These are phyloP conservation scores for Tromatobia lineatoria DNA, from an alignment of 2,888 invertebrate species.

Conservation along the genomic window DNA sequence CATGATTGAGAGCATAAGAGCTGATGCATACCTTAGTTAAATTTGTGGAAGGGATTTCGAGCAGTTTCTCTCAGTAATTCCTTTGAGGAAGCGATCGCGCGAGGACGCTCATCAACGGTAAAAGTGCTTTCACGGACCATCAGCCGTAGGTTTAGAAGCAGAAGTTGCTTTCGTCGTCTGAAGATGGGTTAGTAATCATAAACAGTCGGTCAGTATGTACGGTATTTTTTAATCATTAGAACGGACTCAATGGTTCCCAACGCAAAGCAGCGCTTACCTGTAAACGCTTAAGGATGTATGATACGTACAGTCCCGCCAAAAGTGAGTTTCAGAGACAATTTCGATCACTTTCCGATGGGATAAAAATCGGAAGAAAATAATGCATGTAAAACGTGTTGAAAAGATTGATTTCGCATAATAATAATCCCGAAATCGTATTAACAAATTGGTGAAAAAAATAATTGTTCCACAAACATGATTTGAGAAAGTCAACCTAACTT, in stretches of 20 bases:
- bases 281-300: too few relatives aligned
- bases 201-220: not conserved
- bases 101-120: not conserved
- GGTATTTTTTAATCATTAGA: not conserved
- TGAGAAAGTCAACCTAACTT: too few relatives aligned
- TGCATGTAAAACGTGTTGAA: too few relatives aligned
- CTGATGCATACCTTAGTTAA: not conserved
- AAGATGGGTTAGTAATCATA: not conserved
- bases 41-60: not conserved
- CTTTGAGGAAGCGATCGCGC: not conserved
- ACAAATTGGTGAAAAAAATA: too few relatives aligned
- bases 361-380: too few relatives aligned
- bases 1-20: not conserved
- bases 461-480: too few relatives aligned
- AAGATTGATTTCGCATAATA: too few relatives aligned
- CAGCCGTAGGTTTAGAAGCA: not conserved
- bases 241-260: not conserved
- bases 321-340: too few relatives aligned
- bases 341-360: too few relatives aligned
- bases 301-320: too few relatives aligned
- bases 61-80: not conserved
- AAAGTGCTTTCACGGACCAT: not conserved
- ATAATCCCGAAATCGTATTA: too few relatives aligned
- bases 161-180: not conserved
- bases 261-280: too few relatives aligned